Evolutionary conservation across 2,797 vertebrate genomes (phyloP).

Genomic region (Argentina silus): DNA sequence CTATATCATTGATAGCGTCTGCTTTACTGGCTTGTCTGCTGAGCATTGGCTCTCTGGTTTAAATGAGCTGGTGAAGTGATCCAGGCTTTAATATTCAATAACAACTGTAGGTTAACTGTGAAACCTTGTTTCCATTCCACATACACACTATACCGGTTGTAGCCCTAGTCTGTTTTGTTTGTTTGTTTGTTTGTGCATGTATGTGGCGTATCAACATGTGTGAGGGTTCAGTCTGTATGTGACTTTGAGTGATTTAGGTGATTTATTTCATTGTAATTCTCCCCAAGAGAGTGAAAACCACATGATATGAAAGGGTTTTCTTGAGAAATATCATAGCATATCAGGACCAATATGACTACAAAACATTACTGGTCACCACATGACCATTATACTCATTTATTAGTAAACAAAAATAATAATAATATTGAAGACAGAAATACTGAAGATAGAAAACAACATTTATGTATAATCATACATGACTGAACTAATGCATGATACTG

Average conservation of each 20-base stretch:
- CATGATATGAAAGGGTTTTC: background rate
- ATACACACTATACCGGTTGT: background rate
- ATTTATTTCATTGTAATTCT: background rate
- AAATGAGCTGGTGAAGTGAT: constrained; percentile 22
- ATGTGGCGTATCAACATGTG: background rate
- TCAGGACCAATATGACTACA: background rate
- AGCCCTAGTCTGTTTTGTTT: constrained; percentile 33
- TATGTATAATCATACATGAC: background rate
- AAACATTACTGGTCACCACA: background rate
- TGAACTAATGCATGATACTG: background rate
- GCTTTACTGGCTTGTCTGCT: constrained; percentile 62
- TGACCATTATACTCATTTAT: constrained; percentile 4
- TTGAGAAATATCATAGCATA: background rate
- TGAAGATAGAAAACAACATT: constrained; percentile 7
- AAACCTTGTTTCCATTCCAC: background rate
- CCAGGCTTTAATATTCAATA: background rate
- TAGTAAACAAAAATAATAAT: constrained; percentile 11
- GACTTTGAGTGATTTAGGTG: background rate
- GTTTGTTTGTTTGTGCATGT: constrained; percentile 20
- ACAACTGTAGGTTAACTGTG: background rate
- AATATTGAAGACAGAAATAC: background rate
- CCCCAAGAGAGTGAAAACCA: background rate
- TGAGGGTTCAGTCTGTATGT: constrained; percentile 12
- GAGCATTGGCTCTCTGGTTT: constrained; percentile 43
- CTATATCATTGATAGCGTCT: constrained; percentile 44